Evolutionary conservation across 2,797 vertebrate species (phyloP).

Genomic region (Glyptemys insculpta): DNA sequence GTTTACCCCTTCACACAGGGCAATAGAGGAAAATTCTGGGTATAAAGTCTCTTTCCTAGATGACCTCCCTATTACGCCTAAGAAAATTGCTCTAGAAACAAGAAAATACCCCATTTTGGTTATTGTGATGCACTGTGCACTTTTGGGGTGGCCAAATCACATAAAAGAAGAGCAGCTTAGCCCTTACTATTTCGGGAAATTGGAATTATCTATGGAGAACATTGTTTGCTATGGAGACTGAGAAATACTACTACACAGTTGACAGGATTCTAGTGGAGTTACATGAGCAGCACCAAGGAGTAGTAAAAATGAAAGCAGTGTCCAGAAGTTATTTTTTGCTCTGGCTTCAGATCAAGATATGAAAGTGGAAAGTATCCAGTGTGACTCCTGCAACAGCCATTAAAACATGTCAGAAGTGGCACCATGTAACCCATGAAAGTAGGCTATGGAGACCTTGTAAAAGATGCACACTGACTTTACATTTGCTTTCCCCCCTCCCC

Average conservation of each 20-base stretch:
- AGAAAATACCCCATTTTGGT: fast-evolving
- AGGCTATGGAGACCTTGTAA: neutral
- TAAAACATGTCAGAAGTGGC: neutral
- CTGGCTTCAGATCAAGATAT: too few species aligned
- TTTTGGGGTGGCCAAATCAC: neutral
- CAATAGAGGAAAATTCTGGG: neutral
- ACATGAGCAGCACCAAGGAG: fast-evolving
- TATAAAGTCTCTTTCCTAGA: neutral
- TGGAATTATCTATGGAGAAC: fast-evolving
- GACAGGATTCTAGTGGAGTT: neutral
- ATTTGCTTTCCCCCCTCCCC: neutral
- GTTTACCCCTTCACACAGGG: neutral
- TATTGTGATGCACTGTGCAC: neutral
- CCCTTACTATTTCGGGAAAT: neutral
- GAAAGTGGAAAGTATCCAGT: neutral
- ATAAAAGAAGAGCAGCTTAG: neutral
- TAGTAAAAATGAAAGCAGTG: neutral
- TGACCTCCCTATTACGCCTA: neutral
- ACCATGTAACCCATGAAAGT: neutral
- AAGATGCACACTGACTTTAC: neutral
- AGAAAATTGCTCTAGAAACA: neutral
- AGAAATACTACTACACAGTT: neutral
- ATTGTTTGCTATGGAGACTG: neutral
- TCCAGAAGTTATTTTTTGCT: too few species aligned
- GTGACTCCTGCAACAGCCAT: neutral